Conservation (phyloP, 2,113 vertebrate species). For the Harpagus bidentatus region DNA sequence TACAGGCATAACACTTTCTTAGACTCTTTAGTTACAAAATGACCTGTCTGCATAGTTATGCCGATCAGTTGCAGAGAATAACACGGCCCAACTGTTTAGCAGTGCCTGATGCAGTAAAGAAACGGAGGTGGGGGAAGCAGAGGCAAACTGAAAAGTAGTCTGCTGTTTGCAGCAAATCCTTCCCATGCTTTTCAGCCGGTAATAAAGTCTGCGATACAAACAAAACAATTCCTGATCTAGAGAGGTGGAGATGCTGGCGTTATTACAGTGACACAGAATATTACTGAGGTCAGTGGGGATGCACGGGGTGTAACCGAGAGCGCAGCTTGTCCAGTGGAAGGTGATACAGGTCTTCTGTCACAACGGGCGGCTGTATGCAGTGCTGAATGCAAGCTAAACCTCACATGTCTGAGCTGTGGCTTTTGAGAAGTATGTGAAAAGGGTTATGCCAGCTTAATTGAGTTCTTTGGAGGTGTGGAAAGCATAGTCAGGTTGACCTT, state of each 20-base stretch:
- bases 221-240: not conserved
- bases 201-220: not conserved
- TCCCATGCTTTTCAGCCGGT: not conserved
- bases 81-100: slow-evolving; percentile 22
- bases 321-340: rapidly evolving
- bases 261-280: not conserved
- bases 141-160: not conserved
- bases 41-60: slow-evolving; percentile 21
- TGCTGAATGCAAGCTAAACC: not conserved
- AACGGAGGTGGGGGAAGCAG: not conserved
- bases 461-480: not conserved
- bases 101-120: not conserved
- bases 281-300: not conserved
- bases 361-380: not conserved
- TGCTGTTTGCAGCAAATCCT: not conserved
- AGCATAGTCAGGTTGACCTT: not conserved
- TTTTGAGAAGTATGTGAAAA: not conserved
- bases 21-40: slow-evolving; percentile 28
- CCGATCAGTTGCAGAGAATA: not conserved
- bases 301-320: rapidly evolving
- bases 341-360: not conserved
- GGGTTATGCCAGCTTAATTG: not conserved
- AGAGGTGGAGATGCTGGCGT: not conserved
- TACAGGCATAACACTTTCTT: slow-evolving; percentile 50
- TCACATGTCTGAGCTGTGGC: not conserved